A percentile compares a stretch with the other conserved stretches of the same genome.
These are phyloP conservation scores for Takifugu rubripes DNA, from an alignment of 2,797 vertebrate genomes.

Conservation along the genomic window DNA sequence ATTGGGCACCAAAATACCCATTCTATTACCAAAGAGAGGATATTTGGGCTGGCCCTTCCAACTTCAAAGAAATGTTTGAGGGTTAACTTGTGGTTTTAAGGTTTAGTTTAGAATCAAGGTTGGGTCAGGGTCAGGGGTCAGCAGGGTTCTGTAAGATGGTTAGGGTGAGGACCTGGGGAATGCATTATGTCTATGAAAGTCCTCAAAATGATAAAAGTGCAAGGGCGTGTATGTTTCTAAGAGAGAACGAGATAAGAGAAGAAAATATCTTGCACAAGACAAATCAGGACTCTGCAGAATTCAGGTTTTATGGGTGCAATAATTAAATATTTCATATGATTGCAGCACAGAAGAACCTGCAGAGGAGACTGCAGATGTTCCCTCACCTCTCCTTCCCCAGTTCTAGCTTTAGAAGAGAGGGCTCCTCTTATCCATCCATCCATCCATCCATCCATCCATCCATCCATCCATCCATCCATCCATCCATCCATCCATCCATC, in stretches of 20 bases:
- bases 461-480: constrained; percentile 31
- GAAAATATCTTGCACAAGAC: constrained; percentile 17
- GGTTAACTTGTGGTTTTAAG: no score
- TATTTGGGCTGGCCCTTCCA: no score
- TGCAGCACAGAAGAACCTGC: not conserved
- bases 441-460: constrained; percentile 31
- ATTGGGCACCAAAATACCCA: no score
- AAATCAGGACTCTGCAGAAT: constrained; percentile 46
- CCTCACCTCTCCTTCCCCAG: constrained; percentile 24
- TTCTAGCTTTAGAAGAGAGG: constrained; percentile 27
- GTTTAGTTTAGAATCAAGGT: no score
- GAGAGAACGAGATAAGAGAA: constrained; percentile 10
- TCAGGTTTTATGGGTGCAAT: constrained; percentile 31
- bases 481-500: not conserved
- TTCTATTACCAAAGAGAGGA: no score
- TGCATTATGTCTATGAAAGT: no score
- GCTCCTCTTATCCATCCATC: constrained; percentile 38
- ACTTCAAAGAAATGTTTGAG: no score
- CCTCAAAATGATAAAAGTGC: not conserved
- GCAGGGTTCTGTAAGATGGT: no score
- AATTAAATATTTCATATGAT: constrained; percentile 33
- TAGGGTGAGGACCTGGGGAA: no score
- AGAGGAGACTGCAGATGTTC: no score
- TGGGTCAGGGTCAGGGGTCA: no score
- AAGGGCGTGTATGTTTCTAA: not conserved